phyloP scores from a whole-genome alignment of 2,113 vertebrate genomes.

The Tiliqua scincoides region DNA sequence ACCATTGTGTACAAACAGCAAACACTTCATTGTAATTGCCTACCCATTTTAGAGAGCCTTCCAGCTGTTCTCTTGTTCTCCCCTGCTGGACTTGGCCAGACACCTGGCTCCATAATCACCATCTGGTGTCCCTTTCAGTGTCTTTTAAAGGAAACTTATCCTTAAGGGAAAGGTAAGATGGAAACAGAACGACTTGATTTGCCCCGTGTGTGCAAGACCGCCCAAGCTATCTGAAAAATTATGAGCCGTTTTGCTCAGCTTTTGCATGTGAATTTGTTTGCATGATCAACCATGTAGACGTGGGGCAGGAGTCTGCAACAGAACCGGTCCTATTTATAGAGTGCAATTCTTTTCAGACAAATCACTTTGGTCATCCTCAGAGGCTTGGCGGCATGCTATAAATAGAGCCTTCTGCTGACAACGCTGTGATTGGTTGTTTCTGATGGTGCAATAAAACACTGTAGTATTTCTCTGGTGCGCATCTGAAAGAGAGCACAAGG shows the following conservation, averaged over 20 bases:
- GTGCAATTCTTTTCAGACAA: constrained; percentile 40
- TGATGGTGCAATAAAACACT: not conserved
- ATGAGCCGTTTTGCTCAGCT: constrained; percentile 28
- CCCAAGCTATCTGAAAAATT: not conserved
- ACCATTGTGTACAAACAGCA: no score
- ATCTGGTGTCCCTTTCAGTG: no score
- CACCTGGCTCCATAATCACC: no score
- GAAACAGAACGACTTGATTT: not conserved
- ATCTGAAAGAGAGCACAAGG: not conserved
- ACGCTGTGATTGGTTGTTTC: constrained; percentile 28
- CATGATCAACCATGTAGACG: constrained; percentile 45
- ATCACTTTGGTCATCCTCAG: constrained; percentile 48
- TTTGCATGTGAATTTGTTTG: constrained; percentile 54
- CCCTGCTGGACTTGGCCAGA: no score
- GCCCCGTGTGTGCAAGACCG: not conserved
- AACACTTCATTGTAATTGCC: no score
- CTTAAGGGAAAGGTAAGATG: not conserved
- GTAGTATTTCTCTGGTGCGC: not conserved
- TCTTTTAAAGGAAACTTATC: not conserved
- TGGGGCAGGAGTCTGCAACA: constrained; percentile 49
- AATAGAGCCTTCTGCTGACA: constrained; percentile 54
- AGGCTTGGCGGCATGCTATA: constrained; percentile 47
- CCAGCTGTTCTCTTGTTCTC: no score
- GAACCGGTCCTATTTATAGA: constrained; percentile 29
- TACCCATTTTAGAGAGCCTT: no score